Conservation (phyloP, 1,140 invertebrate genomes). For the Triops longicaudatus region DNA sequence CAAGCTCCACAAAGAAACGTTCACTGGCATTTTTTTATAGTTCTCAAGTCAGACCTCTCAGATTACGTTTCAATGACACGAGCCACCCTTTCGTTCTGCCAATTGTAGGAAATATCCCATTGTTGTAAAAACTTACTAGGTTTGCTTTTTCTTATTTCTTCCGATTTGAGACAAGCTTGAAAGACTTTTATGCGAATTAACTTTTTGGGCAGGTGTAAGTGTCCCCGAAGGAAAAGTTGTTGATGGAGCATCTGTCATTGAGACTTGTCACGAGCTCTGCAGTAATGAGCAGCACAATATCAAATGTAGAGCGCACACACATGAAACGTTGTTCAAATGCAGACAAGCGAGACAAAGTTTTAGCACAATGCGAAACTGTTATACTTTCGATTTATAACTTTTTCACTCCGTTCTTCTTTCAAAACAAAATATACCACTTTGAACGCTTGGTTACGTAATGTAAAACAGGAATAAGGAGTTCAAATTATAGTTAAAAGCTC, state of each 20-base stretch:
- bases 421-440: too few relatives aligned
- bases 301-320: neutral
- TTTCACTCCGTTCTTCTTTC: too few relatives aligned
- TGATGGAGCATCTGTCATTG: neutral
- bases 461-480: too few relatives aligned
- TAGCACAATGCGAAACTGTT: too few relatives aligned
- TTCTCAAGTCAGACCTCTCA: neutral
- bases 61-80: slow-evolving; percentile 1
- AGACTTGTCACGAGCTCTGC: neutral
- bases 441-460: too few relatives aligned
- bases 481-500: too few relatives aligned
- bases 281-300: neutral
- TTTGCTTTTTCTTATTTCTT: neutral
- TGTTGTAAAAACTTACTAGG: neutral
- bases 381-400: too few relatives aligned
- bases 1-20: neutral
- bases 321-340: neutral
- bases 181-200: neutral
- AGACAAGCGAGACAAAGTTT: too few relatives aligned
- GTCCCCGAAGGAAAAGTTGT: neutral
- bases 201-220: neutral
- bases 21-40: neutral
- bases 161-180: neutral
- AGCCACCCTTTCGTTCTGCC: neutral
- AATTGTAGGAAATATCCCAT: neutral